These are phyloP conservation scores for Drosophila funebris DNA, from an alignment of 1,140 invertebrate species.

Conservation along the genomic window DNA sequence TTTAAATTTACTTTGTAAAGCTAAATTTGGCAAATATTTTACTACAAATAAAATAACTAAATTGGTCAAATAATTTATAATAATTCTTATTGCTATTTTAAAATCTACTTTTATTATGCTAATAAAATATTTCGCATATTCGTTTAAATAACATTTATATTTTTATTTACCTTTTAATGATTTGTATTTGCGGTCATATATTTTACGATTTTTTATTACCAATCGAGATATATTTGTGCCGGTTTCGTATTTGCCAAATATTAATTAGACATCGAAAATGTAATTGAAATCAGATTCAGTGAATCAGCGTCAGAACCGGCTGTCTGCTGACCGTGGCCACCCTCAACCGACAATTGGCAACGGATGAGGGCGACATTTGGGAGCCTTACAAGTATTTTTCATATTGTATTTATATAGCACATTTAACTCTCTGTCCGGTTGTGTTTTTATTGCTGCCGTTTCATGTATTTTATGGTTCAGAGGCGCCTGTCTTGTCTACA, in stretches of 20 bases:
- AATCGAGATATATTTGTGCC: slow-evolving; percentile 47
- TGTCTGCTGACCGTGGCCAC: slow-evolving; percentile 16
- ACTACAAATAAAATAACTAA: too few species aligned
- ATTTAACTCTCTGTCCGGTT: slow-evolving; percentile 33
- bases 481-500: slow-evolving; percentile 61
- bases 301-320: slow-evolving; percentile 49
- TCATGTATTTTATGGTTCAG: slow-evolving; percentile 66
- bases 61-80: too few species aligned
- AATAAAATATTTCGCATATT: too few species aligned
- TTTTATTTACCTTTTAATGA: slow-evolving; percentile 12
- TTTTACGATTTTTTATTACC: slow-evolving; percentile 30
- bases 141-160: background rate
- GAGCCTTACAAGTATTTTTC: slow-evolving; percentile 29
- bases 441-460: slow-evolving; percentile 51
- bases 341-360: slow-evolving; percentile 4
- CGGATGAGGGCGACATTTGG: slow-evolving; percentile 24
- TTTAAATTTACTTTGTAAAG: background rate
- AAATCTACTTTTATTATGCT: too few species aligned
- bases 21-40: too few species aligned
- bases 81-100: too few species aligned
- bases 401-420: slow-evolving; percentile 6
- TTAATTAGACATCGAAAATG: slow-evolving; percentile 55
- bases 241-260: slow-evolving; percentile 43
- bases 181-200: slow-evolving; percentile 33
- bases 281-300: slow-evolving; percentile 46